Evolutionary conservation across 2,797 vertebrate genomes (phyloP).

Genomic region (Gobio occitaniae): DNA sequence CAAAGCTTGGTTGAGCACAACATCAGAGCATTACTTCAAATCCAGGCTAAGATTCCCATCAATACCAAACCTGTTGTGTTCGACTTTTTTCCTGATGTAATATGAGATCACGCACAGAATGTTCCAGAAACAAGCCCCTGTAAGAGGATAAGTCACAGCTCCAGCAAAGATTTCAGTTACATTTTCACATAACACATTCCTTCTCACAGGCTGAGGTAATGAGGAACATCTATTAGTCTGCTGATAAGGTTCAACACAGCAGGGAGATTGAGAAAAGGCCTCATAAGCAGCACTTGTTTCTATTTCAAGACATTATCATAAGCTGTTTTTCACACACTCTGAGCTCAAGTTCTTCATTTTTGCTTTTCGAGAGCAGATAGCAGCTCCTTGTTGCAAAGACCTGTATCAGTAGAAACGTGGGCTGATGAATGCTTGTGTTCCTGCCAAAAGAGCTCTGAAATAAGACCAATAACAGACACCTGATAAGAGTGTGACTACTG

Average conservation of each 20-base stretch:
- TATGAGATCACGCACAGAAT: conserved; percentile 51
- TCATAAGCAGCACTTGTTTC: conserved; percentile 20
- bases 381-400: conserved; percentile 1
- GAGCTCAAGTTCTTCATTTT: not conserved
- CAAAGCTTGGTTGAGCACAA: not conserved
- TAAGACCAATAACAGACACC: conserved; percentile 7
- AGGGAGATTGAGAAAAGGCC: conserved; percentile 18
- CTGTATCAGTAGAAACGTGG: conserved; percentile 8
- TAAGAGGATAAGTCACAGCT: conserved; percentile 69
- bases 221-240: conserved; percentile 60
- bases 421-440: conserved; percentile 19
- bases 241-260: conserved; percentile 56
- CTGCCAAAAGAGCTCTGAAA: conserved; percentile 21
- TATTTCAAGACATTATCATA: conserved; percentile 35
- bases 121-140: conserved; percentile 66
- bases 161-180: conserved; percentile 28
- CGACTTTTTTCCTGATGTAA: conserved; percentile 31
- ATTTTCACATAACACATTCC: conserved; percentile 70
- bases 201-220: conserved; percentile 65
- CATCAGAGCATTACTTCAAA: conserved; percentile 5
- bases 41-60: conserved; percentile 15
- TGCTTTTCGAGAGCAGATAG: conserved; percentile 32
- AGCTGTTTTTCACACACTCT: not conserved
- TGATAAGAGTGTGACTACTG: conserved; percentile 6
- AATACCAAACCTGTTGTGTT: conserved; percentile 6